These are phyloP conservation scores for Paradoxurus hermaphroditus DNA, from an alignment of 2,113 vertebrate genomes.

Conservation along the genomic window DNA sequence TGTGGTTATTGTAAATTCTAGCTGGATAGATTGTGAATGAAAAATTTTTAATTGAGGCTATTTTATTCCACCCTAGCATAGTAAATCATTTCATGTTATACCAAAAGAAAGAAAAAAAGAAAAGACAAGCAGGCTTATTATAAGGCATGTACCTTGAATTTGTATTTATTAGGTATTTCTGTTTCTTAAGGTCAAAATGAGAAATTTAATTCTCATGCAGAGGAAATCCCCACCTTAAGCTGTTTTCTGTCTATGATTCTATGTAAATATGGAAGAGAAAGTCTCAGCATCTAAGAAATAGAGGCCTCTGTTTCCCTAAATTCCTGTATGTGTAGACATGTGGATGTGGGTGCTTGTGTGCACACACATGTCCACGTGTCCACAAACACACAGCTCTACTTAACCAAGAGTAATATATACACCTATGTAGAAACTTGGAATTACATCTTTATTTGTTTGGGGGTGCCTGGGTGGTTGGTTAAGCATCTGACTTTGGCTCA, in stretches of 20 bases:
- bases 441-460: background rate
- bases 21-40: background rate
- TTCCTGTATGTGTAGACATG: too few relatives aligned
- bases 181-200: background rate
- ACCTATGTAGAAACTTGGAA: background rate
- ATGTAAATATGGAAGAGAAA: background rate
- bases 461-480: too few relatives aligned
- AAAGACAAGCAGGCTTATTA: background rate
- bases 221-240: background rate
- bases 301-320: background rate
- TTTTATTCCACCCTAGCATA: background rate
- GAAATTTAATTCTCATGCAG: background rate
- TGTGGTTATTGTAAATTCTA: background rate
- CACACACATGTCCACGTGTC: background rate
- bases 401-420: background rate
- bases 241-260: background rate
- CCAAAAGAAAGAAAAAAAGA: background rate
- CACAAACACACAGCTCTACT: background rate
- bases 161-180: background rate
- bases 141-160: background rate
- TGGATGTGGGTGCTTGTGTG: rapidly evolving
- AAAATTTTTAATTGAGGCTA: background rate
- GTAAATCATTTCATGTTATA: background rate
- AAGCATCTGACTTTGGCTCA: too few relatives aligned
- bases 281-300: background rate